phyloP scores from a whole-genome alignment of 2,113 vertebrate species.

The Tachycineta bicolor region DNA sequence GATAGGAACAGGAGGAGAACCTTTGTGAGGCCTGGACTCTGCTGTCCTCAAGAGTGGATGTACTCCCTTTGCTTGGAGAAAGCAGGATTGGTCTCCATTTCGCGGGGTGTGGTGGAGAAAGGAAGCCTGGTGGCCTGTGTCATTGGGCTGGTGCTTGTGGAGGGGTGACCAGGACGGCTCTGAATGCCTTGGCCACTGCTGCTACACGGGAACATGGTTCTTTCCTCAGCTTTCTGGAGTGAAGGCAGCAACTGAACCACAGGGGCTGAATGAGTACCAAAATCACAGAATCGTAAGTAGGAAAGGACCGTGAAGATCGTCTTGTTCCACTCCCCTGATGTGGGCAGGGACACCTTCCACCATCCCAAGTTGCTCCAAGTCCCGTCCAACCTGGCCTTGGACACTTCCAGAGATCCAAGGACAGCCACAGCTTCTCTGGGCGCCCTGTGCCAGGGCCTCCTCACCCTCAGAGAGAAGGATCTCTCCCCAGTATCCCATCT shows the following conservation, averaged over 20 bases:
- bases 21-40: not conserved
- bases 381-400: fast-evolving
- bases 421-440: not conserved
- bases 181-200: not conserved
- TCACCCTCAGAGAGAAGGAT: not conserved
- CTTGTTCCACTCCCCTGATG: fast-evolving
- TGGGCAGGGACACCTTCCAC: not conserved
- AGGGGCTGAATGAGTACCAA: not conserved
- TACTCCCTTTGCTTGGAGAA: not conserved
- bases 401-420: not conserved
- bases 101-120: not conserved
- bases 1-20: not conserved
- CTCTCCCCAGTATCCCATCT: not conserved
- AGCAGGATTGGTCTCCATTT: not conserved
- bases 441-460: fast-evolving
- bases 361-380: fast-evolving
- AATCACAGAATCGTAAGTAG: not conserved
- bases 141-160: not conserved
- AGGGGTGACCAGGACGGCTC: not conserved
- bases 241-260: not conserved
- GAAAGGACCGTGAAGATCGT: not conserved
- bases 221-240: not conserved
- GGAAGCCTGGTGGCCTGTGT: not conserved
- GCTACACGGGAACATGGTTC: fast-evolving
- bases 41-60: fast-evolving